Conservation (phyloP, 2,797 vertebrate species). For the Cyprinodon diabolis region DNA sequence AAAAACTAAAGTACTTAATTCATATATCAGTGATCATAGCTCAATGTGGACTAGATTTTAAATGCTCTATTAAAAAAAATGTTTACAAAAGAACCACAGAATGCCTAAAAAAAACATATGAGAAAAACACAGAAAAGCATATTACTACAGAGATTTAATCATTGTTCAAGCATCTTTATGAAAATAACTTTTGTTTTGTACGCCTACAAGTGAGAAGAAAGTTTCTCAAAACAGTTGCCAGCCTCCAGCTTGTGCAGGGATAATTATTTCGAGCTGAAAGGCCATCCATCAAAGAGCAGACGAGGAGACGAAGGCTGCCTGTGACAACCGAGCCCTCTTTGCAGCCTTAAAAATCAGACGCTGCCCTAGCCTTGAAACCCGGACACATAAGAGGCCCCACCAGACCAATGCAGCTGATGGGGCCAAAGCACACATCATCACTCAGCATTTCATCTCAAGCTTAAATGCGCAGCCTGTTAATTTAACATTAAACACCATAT, state of each 20-base stretch:
- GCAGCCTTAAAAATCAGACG: slow-evolving; percentile 51
- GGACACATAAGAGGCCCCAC: slow-evolving; percentile 58
- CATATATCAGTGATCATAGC: neutral
- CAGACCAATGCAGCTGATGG: slow-evolving; percentile 40
- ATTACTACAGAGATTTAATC: neutral
- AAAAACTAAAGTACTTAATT: neutral
- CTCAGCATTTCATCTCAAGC: slow-evolving; percentile 51
- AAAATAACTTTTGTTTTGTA: neutral
- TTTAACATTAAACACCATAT: slow-evolving; percentile 22
- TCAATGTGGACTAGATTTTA: neutral
- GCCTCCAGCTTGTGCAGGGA: slow-evolving; percentile 31
- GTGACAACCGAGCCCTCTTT: slow-evolving; percentile 57
- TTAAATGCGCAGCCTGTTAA: slow-evolving; percentile 29
- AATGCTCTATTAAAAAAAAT: neutral
- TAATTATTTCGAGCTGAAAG: slow-evolving; percentile 76
- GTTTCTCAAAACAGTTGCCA: slow-evolving; percentile 40
- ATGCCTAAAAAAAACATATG: neutral
- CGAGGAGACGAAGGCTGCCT: slow-evolving; percentile 54
- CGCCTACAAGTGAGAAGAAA: slow-evolving; percentile 1
- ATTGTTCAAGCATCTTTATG: neutral
- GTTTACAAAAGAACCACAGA: neutral
- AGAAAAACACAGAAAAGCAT: neutral
- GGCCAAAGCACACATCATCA: slow-evolving; percentile 41
- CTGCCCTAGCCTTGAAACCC: slow-evolving; percentile 69
- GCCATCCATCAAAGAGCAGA: slow-evolving; percentile 78